These are phyloP conservation scores for Trichonephila clavipes DNA, from an alignment of 1,140 invertebrate species.

Conservation along the genomic window DNA sequence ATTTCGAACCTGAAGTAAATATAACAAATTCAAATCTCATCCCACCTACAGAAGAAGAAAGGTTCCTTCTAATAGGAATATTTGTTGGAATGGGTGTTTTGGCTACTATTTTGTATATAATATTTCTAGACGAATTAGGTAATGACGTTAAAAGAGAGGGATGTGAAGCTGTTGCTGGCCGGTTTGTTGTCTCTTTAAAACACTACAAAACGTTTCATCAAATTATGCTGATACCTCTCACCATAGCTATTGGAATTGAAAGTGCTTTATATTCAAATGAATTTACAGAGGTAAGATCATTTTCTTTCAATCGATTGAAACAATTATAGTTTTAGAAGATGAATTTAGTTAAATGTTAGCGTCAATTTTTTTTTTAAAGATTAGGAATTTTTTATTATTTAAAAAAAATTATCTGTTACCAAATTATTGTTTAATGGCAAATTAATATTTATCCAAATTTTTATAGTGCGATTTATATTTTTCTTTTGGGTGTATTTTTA, in stretches of 20 bases:
- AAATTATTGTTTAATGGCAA: background rate
- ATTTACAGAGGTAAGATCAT: constrained; percentile 90
- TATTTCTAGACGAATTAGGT: constrained; percentile 83
- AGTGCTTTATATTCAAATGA: constrained; percentile 97
- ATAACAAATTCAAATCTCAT: constrained; percentile 2
- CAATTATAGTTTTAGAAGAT: too few species aligned
- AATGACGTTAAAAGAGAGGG: constrained; percentile 82
- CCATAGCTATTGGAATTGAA: constrained; percentile 97
- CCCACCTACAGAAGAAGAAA: constrained; percentile 12
- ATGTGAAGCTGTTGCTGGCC: constrained; percentile 84
- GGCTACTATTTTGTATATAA: background rate
- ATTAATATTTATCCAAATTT: background rate
- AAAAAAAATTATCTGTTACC: background rate
- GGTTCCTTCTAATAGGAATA: constrained; percentile 9
- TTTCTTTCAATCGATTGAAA: background rate
- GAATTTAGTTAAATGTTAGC: too few species aligned
- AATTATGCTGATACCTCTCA: constrained; percentile 95
- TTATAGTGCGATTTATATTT: background rate
- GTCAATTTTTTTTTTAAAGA: too few species aligned
- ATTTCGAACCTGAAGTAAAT: background rate
- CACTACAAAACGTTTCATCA: constrained; percentile 92
- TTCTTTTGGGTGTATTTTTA: background rate
- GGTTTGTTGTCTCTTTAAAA: constrained; percentile 93
- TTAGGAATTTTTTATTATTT: background rate
- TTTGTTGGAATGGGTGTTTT: constrained; percentile 45